Evolutionary conservation across 1,140 invertebrate genomes (phyloP).

Genomic region (Leptinotarsa undecemlineata): DNA sequence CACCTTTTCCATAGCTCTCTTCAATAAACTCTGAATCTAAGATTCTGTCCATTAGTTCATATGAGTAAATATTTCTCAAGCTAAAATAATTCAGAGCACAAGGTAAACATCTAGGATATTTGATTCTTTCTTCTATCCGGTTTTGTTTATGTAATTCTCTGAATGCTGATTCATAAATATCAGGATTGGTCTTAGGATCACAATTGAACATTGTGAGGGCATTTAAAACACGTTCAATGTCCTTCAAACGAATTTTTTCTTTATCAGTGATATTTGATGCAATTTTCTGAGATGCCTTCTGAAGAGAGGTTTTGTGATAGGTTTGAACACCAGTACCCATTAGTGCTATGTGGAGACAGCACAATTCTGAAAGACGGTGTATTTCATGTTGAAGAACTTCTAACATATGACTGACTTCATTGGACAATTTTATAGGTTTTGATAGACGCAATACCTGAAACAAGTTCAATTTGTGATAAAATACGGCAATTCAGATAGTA

Average conservation of each 20-base stretch:
- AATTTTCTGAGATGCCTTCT: constrained; percentile 38
- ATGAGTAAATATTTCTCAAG: constrained; percentile 56
- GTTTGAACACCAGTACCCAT: constrained; percentile 54
- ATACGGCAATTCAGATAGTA: no score
- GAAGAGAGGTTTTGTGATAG: constrained; percentile 38
- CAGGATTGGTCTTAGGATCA: constrained; percentile 49
- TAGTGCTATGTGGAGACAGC: constrained; percentile 61
- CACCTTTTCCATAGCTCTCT: constrained; percentile 50
- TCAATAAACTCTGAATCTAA: constrained; percentile 57
- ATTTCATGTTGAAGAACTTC: constrained; percentile 50
- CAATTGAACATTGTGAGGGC: constrained; percentile 59
- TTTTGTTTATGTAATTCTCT: constrained; percentile 57
- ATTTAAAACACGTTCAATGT: constrained; percentile 64
- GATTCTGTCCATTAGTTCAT: constrained; percentile 58
- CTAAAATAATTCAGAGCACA: constrained; percentile 58
- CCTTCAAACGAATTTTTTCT: constrained; percentile 60
- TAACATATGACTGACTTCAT: constrained; percentile 35
- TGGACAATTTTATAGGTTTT: constrained; percentile 25
- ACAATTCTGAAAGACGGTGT: constrained; percentile 54
- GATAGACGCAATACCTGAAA: constrained; percentile 41
- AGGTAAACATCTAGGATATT: constrained; percentile 55
- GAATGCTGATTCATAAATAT: constrained; percentile 56
- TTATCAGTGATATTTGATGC: constrained; percentile 43
- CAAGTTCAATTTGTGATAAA: neutral
- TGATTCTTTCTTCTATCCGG: constrained; percentile 56